These are phyloP conservation scores for Archaeoteleia sp. DNA, from an alignment of 2,888 invertebrate genomes.

Conservation along the genomic window DNA sequence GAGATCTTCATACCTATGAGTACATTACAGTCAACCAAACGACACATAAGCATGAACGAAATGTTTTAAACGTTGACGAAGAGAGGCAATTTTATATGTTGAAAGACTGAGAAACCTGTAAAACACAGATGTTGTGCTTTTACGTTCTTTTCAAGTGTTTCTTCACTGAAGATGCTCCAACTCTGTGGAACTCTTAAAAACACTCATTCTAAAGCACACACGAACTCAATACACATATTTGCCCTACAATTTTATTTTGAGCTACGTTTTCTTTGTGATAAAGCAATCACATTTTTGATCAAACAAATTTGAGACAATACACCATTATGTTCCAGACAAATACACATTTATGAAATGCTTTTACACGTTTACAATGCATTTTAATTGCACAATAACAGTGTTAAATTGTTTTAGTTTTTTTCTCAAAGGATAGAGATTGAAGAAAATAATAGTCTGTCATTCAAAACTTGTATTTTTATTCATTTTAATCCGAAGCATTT, in stretches of 20 bases:
- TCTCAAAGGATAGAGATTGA: too few species aligned
- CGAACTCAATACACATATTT: slow-evolving; percentile 47
- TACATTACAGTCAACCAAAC: slow-evolving; percentile 22
- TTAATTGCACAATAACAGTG: too few species aligned
- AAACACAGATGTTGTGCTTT: slow-evolving; percentile 41
- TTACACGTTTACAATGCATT: slow-evolving; percentile 1
- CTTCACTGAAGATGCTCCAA: slow-evolving; percentile 27
- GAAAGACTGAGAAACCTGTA: slow-evolving; percentile 31
- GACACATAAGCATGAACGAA: slow-evolving; percentile 30
- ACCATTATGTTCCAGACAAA: slow-evolving; percentile 7
- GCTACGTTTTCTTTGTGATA: slow-evolving; percentile 13
- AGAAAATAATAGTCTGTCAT: too few species aligned
- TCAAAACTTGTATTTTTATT: too few species aligned
- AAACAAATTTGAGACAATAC: slow-evolving; percentile 18
- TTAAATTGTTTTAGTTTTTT: too few species aligned
- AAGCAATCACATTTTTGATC: slow-evolving; percentile 43
- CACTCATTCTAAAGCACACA: slow-evolving; percentile 44
- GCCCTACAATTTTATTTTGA: slow-evolving; percentile 37
- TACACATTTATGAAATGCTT: slow-evolving; percentile 16
- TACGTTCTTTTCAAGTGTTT: slow-evolving; percentile 35
- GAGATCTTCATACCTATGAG: slow-evolving; percentile 17
- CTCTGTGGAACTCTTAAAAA: slow-evolving; percentile 41
- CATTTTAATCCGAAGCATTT: too few species aligned
- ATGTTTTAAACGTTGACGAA: slow-evolving; percentile 21
- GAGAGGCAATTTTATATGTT: slow-evolving; percentile 38